Evolutionary conservation across 2,888 invertebrate species (phyloP), one percentile per base, ranked within the genome.

Genomic region (Hirtodrosophila trivittata): DNA sequence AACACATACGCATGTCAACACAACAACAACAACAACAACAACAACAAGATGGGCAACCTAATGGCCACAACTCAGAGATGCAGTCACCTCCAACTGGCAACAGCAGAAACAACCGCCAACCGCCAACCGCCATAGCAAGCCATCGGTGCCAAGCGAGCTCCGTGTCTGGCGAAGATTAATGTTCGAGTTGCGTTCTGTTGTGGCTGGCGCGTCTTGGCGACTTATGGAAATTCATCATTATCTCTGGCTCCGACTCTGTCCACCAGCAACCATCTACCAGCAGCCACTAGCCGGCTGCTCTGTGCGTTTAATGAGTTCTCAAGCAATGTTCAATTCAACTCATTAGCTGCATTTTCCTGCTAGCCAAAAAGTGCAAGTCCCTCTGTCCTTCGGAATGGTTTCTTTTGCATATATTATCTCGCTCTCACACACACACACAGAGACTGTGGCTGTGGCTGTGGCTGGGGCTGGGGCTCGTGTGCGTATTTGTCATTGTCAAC

Each of bases 401-500:
- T 67, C 68, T 68, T 75, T 49, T 73, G 72, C 72, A 75, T 86
- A 81, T 52, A 64, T 78, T 75, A 76, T 66, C 62, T 21, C 10
- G 32, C n/a, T n/a, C n/a, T n/a, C n/a, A n/a, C n/a, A n/a, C n/a
- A n/a, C n/a, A n/a, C n/a, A n/a, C n/a, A n/a, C n/a, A n/a, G n/a
- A n/a, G n/a, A n/a, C n/a, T 45, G 26, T 9, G 41, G 21, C 46
- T 57, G 14, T 6, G 25, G 9, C 28, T 42, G 18, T 10, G 16
- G 4, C 21, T 62, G 35, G n/a, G 32, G 14, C 46, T 62, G 55
- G 56, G 57, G 26, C 70, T 85, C 77, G 86, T 84, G 87, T 87
- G 90, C 85, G 87, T 89, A 89, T 89, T 89, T 89, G 89, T 89
- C 89, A 89, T 89, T 89, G 89, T 89, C 89, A 89, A 89, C 90